Evolutionary conservation across 2,113 vertebrate species (phyloP).

Genomic region (Macaca nemestrina): DNA sequence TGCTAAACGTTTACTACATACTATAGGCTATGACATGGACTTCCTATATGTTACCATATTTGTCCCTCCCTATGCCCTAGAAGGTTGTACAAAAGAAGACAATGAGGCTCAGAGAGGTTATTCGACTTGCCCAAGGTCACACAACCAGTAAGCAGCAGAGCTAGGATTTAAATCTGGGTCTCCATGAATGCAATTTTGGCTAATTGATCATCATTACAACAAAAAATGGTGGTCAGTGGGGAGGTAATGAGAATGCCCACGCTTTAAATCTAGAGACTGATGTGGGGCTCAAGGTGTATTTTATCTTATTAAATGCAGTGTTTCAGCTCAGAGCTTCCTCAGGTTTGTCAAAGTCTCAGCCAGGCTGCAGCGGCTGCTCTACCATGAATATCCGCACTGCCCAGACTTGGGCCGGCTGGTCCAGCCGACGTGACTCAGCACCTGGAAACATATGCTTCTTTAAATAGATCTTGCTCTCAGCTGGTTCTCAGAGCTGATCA

Average conservation of each 20-base stretch:
- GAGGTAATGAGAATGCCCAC: background rate
- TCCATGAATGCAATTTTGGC: background rate
- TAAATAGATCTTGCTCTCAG: slow-evolving; percentile 30
- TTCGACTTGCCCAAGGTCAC: background rate
- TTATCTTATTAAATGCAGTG: background rate
- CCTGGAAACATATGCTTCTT: background rate
- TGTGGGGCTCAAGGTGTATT: background rate
- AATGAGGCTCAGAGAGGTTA: background rate
- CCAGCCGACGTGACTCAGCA: slow-evolving; percentile 40
- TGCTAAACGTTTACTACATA: background rate
- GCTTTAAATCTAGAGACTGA: background rate
- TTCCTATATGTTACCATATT: background rate
- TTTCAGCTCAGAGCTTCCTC: background rate
- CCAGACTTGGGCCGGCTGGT: background rate
- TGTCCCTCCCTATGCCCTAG: background rate
- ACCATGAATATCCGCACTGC: accelerated
- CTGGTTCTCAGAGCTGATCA: background rate
- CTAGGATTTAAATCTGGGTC: background rate
- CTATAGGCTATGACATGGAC: too few species aligned
- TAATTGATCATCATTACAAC: background rate
- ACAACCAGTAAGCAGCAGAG: background rate
- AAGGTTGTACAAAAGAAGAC: background rate
- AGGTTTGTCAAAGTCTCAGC: background rate
- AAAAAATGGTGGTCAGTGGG: background rate
- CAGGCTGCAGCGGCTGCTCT: background rate